phyloP scores from a whole-genome alignment of 2,797 vertebrate species.

The Melanotaenia boesemani region DNA sequence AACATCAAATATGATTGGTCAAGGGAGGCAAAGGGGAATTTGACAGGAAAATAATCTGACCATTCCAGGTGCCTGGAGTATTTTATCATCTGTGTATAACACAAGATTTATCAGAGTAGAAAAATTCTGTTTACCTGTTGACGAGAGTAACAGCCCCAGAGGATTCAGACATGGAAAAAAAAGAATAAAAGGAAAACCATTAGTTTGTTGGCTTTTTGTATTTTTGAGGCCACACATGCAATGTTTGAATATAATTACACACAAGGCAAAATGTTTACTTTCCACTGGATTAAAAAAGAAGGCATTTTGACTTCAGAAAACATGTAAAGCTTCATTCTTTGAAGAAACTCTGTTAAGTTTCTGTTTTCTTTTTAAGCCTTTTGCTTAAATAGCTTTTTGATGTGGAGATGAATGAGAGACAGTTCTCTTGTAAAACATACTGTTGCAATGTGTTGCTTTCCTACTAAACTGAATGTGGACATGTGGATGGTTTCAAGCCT shows the following conservation, averaged over 20 bases:
- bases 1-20: conserved; percentile 78
- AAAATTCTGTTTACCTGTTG: conserved; percentile 77
- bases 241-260: conserved; percentile 34
- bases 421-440: conserved; percentile 23
- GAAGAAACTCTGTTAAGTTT: conserved; percentile 51
- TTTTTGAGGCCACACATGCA: conserved; percentile 34
- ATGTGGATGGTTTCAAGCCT: conserved; percentile 22
- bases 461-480: conserved; percentile 23
- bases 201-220: conserved; percentile 48
- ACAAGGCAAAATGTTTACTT: conserved; percentile 51
- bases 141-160: conserved; percentile 37
- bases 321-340: conserved; percentile 47
- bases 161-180: conserved; percentile 63
- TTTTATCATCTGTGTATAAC: conserved; percentile 57
- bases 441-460: conserved; percentile 33
- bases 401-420: conserved; percentile 40
- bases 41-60: conserved; percentile 70
- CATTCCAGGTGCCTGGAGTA: conserved; percentile 42
- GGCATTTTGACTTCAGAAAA: conserved; percentile 59
- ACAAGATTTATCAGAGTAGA: conserved; percentile 30
- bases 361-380: conserved; percentile 35
- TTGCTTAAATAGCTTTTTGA: conserved; percentile 32
- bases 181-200: conserved; percentile 41
- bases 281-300: conserved; percentile 42
- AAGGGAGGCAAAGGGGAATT: conserved; percentile 63